A percentile compares a stretch with the other conserved stretches of the same genome.
Conservation (phyloP, 2,113 vertebrate genomes). For the Gallinago paraguaiae region DNA sequence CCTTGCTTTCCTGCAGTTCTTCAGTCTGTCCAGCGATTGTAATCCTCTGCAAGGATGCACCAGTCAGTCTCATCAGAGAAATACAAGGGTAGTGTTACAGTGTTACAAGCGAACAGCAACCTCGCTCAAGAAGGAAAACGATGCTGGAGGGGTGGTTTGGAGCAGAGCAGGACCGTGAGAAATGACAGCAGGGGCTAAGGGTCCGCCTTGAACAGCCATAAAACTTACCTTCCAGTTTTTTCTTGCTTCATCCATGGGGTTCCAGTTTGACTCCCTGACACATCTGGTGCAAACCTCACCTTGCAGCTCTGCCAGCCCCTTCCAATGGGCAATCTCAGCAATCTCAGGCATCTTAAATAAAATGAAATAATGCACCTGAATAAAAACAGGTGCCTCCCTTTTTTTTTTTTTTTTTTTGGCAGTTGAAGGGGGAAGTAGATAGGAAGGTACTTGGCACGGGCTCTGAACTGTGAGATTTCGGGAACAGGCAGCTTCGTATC, state of each 20-base stretch:
- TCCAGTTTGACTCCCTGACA: background rate
- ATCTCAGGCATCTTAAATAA: background rate
- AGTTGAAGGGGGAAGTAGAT: background rate
- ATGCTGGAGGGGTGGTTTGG: background rate
- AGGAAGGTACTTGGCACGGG: background rate
- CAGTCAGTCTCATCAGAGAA: background rate
- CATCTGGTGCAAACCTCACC: background rate
- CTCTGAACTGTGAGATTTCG: background rate
- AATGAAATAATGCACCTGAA: background rate
- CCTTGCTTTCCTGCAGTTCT: background rate
- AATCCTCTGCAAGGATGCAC: background rate
- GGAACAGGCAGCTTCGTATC: background rate
- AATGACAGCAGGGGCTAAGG: background rate
- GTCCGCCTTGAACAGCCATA: background rate
- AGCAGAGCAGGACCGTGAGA: background rate
- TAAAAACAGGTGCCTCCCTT: background rate
- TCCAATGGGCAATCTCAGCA: background rate
- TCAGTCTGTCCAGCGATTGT: background rate
- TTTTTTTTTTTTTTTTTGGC: too few species aligned
- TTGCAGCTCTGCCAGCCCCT: background rate
- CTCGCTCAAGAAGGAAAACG: rapidly evolving
- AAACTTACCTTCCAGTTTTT: background rate
- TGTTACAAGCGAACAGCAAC: background rate
- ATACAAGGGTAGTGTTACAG: background rate
- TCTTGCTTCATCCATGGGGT: background rate